These are phyloP conservation scores for Aphelenchoides avenae DNA, from an alignment of 1,140 invertebrate species.

Conservation along the genomic window DNA sequence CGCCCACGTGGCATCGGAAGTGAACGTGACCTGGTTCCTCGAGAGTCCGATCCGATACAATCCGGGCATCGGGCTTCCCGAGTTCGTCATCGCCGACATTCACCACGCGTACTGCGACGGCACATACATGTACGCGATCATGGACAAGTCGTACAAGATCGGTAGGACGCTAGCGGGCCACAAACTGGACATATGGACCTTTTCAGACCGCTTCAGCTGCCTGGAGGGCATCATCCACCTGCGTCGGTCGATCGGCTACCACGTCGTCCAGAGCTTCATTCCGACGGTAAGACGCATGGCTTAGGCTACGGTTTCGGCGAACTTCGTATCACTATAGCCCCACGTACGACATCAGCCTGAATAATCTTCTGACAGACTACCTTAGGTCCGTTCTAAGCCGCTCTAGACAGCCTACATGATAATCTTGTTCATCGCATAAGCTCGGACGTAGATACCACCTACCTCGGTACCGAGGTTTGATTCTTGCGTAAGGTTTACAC, in stretches of 20 bases:
- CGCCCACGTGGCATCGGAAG: constrained; percentile 52
- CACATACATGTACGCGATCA: constrained; percentile 56
- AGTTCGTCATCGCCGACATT: constrained; percentile 48
- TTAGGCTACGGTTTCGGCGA: no score
- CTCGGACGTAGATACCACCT: no score
- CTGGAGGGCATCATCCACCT: constrained; percentile 73
- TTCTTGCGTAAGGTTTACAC: no score
- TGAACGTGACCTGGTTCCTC: constrained; percentile 56
- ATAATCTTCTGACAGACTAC: no score
- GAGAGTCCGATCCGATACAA: constrained; percentile 47
- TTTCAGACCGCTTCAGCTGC: constrained; percentile 67
- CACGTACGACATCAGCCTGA: no score
- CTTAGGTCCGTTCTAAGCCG: no score
- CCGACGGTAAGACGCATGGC: no score
- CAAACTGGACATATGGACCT: no score
- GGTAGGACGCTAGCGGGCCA: constrained; percentile 26
- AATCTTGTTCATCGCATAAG: no score
- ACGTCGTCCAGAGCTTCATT: constrained; percentile 79
- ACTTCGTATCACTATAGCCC: no score
- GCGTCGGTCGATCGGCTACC: constrained; percentile 77
- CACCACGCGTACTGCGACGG: constrained; percentile 52
- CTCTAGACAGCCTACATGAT: no score
- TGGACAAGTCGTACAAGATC: constrained; percentile 42
- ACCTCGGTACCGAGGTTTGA: no score
- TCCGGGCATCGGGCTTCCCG: constrained; percentile 53